Evolutionary conservation across 2,888 invertebrate genomes (phyloP).

Genomic region (Salpingus planirostris): DNA sequence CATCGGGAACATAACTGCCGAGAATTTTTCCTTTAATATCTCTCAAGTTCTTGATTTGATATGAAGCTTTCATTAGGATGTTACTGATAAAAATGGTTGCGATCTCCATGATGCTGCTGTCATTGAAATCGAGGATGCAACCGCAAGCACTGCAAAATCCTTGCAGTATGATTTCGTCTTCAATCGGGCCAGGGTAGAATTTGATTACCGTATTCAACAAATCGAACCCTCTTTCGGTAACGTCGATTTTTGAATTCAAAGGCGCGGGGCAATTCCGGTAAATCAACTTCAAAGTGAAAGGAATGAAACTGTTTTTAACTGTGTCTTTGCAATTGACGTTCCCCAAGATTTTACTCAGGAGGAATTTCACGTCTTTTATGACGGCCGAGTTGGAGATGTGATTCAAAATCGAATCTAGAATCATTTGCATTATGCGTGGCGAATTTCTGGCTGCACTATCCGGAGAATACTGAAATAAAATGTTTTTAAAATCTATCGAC

Average conservation of each 20-base stretch:
- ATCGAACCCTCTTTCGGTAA: conserved; percentile 17
- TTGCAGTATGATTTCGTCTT: conserved; percentile 18
- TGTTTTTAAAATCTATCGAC: neutral
- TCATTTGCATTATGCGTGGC: conserved; percentile 6
- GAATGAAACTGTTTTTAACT: conserved; percentile 16
- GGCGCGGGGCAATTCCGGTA: conserved; percentile 13
- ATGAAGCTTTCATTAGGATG: conserved; percentile 11
- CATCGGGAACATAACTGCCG: conserved; percentile 15
- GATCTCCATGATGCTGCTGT: conserved; percentile 17
- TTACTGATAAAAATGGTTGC: conserved; percentile 16
- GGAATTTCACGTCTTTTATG: conserved; percentile 19
- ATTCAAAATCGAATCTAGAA: conserved; percentile 6
- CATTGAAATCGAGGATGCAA: conserved; percentile 9
- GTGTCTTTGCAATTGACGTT: conserved; percentile 14
- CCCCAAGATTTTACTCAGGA: conserved; percentile 17
- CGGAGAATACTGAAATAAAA: conserved; percentile 8
- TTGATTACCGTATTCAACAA: conserved; percentile 18
- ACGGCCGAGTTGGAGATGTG: conserved; percentile 13
- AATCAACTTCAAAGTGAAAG: conserved; percentile 17
- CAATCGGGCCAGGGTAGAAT: conserved; percentile 15
- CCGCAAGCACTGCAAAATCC: conserved; percentile 15
- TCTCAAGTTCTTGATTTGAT: conserved; percentile 12
- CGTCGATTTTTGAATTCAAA: conserved; percentile 12
- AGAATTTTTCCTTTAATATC: conserved; percentile 14
- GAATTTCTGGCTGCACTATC: conserved; percentile 6